phyloP scores from a whole-genome alignment of 1,140 invertebrate genomes.

The Calosoma granatense region DNA sequence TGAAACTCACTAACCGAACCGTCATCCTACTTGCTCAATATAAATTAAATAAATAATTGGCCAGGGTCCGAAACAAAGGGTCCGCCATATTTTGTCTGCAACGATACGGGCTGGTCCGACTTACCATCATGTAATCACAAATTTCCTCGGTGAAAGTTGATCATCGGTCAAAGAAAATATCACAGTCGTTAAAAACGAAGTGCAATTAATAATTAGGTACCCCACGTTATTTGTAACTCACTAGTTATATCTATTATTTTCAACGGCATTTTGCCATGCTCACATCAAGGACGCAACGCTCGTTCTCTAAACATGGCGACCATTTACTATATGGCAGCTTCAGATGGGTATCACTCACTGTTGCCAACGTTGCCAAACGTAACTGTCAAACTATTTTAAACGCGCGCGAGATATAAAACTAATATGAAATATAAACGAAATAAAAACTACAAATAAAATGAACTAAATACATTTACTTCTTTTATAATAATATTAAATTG shows the following conservation, averaged over 20 bases:
- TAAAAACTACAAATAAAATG: too few species aligned
- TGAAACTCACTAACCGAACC: too few species aligned
- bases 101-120: conserved; percentile 30
- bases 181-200: conserved; percentile 30
- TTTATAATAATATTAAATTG: too few species aligned
- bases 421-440: too few species aligned
- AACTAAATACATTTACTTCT: too few species aligned
- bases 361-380: conserved; percentile 14
- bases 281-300: conserved; percentile 41
- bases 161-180: conserved; percentile 41
- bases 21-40: too few species aligned
- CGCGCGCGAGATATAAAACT: too few species aligned
- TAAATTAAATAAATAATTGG: neutral
- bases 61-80: conserved; percentile 38
- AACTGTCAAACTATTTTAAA: too few species aligned
- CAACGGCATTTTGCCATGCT: conserved; percentile 37
- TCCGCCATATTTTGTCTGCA: conserved; percentile 47
- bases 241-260: conserved; percentile 40
- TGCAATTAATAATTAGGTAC: conserved; percentile 39
- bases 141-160: conserved; percentile 37
- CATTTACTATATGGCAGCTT: too few species aligned
- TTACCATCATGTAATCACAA: conserved; percentile 54
- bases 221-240: conserved; percentile 40
- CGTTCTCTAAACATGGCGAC: conserved; percentile 49
- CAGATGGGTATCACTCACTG: too few species aligned